Evolutionary conservation across 2,113 vertebrate genomes (phyloP).

Genomic region (Lanius ludovicianus): DNA sequence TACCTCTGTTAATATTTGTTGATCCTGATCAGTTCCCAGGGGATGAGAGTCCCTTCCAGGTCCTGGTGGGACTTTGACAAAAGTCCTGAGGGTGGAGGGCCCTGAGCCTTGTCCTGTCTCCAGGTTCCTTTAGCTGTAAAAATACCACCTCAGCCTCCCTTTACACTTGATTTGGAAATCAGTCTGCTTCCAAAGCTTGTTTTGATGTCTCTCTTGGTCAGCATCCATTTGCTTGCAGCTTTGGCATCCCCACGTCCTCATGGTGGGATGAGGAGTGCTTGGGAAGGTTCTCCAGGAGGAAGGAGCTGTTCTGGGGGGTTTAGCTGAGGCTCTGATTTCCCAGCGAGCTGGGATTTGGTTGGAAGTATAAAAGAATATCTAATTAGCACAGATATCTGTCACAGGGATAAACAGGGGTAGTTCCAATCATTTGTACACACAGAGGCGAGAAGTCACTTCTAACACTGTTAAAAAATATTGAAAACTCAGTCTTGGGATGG

Average conservation of each 20-base stretch:
- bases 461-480: background rate
- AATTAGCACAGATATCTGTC: background rate
- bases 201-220: background rate
- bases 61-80: background rate
- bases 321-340: background rate
- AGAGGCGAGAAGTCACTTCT: conserved; percentile 24
- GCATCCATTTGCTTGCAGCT: background rate
- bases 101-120: background rate
- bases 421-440: background rate
- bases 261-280: background rate
- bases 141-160: background rate
- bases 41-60: background rate
- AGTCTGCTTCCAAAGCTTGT: background rate
- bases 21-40: background rate
- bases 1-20: background rate
- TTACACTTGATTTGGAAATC: background rate
- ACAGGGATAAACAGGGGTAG: background rate
- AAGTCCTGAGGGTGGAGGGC: background rate
- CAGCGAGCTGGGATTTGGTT: background rate
- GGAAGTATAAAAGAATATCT: background rate
- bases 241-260: background rate
- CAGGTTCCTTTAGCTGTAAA: background rate
- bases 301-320: background rate
- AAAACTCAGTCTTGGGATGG: background rate
- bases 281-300: background rate